These are phyloP conservation scores for Cacatua alba DNA, from an alignment of 2,113 vertebrate genomes.

Conservation along the genomic window DNA sequence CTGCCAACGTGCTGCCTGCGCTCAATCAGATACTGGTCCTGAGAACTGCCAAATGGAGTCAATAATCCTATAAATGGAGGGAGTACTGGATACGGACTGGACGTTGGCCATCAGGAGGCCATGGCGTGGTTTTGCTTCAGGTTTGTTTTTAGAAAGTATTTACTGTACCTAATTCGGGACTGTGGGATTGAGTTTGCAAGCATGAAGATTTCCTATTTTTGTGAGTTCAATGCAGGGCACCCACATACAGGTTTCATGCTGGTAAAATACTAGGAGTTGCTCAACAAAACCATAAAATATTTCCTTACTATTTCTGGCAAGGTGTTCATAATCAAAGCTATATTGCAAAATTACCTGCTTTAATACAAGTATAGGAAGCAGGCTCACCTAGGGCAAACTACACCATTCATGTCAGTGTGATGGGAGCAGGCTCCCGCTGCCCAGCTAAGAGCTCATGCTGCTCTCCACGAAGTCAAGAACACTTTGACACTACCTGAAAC, in stretches of 20 bases:
- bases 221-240: background rate
- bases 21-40: background rate
- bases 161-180: background rate
- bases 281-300: background rate
- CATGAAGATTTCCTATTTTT: background rate
- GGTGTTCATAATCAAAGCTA: background rate
- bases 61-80: background rate
- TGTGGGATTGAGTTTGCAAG: background rate
- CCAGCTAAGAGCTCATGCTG: background rate
- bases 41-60: background rate
- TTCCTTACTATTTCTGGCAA: background rate
- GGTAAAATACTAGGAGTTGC: background rate
- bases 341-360: background rate
- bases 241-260: rapidly evolving
- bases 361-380: background rate
- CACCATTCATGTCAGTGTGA: background rate
- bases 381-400: background rate
- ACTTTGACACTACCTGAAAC: background rate
- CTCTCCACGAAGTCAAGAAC: background rate
- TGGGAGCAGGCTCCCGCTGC: background rate
- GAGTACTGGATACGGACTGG: background rate
- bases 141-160: background rate
- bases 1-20: background rate
- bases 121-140: rapidly evolving
- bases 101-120: background rate